These are phyloP conservation scores for Leptothorax acervorum DNA, from an alignment of 2,888 invertebrate species.

Conservation along the genomic window DNA sequence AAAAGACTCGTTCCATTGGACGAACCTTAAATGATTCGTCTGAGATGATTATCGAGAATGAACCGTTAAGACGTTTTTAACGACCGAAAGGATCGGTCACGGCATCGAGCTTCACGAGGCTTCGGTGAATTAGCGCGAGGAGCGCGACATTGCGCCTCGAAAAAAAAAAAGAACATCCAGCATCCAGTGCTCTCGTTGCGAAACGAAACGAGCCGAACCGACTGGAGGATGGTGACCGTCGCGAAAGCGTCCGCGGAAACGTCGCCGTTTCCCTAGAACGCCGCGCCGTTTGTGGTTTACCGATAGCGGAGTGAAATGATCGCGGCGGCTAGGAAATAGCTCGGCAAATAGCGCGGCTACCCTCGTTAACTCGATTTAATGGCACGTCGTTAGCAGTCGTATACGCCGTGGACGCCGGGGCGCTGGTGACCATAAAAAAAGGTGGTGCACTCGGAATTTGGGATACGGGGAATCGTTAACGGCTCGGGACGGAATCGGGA, in stretches of 20 bases:
- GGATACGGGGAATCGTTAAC: constrained; percentile 72
- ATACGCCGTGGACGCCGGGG: constrained; percentile 67
- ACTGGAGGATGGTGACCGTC: constrained; percentile 40
- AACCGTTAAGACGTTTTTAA: constrained; percentile 14
- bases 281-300: constrained; percentile 71
- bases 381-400: constrained; percentile 82
- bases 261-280: constrained; percentile 65
- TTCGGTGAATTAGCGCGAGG: not conserved
- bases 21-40: not conserved
- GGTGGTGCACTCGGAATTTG: constrained; percentile 63
- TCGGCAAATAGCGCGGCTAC: constrained; percentile 76
- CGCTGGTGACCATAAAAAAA: constrained; percentile 67
- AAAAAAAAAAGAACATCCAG: not conserved
- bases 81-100: constrained; percentile 4
- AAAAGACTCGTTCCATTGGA: not conserved
- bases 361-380: constrained; percentile 83
- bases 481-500: constrained; percentile 39
- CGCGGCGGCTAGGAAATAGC: constrained; percentile 71
- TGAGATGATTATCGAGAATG: constrained; percentile 5
- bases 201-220: not conserved
- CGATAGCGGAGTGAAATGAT: constrained; percentile 71
- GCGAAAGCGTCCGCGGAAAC: constrained; percentile 65
- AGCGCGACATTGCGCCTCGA: not conserved
- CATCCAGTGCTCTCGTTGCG: not conserved
- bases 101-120: constrained; percentile 7